These are phyloP conservation scores for Dipodomys merriami DNA, from an alignment of 2,113 vertebrate genomes.

Conservation along the genomic window DNA sequence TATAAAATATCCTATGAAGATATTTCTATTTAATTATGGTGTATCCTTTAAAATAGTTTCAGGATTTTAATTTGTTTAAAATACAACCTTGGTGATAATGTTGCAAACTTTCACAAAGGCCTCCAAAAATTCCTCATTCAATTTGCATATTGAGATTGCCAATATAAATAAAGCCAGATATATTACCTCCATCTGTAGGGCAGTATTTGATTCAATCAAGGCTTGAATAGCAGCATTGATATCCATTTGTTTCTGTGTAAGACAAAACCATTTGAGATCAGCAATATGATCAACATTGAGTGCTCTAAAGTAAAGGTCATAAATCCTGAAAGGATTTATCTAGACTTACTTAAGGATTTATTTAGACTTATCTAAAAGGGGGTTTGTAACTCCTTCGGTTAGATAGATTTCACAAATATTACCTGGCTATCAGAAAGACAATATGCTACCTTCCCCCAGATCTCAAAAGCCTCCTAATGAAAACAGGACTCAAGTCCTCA, in stretches of 20 bases:
- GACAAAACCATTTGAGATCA: slow-evolving; percentile 75
- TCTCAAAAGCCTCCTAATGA: slow-evolving; percentile 64
- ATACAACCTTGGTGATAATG: slow-evolving; percentile 72
- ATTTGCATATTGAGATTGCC: slow-evolving; percentile 56
- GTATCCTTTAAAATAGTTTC: slow-evolving; percentile 50
- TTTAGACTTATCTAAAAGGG: slow-evolving; percentile 25
- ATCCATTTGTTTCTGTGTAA: slow-evolving; percentile 90
- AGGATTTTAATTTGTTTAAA: slow-evolving; percentile 63
- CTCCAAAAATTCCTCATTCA: slow-evolving; percentile 49
- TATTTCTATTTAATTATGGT: slow-evolving; percentile 63
- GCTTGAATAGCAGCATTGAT: slow-evolving; percentile 89
- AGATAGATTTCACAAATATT: slow-evolving; percentile 43
- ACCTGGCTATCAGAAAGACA: slow-evolving; percentile 61
- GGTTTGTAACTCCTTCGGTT: slow-evolving; percentile 7
- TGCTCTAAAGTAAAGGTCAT: slow-evolving; percentile 49
- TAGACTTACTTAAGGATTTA: too few species aligned
- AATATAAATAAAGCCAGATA: slow-evolving; percentile 73
- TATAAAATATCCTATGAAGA: slow-evolving; percentile 37
- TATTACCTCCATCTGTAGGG: slow-evolving; percentile 91
- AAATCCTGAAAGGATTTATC: slow-evolving; percentile 51
- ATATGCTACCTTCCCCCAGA: slow-evolving; percentile 48
- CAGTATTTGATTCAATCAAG: slow-evolving; percentile 87
- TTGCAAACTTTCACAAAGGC: not conserved
- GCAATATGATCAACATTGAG: slow-evolving; percentile 63
- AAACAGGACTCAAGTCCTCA: slow-evolving; percentile 12